Evolutionary conservation across 1,140 invertebrate species (phyloP).

Genomic region (Megathymus violae): DNA sequence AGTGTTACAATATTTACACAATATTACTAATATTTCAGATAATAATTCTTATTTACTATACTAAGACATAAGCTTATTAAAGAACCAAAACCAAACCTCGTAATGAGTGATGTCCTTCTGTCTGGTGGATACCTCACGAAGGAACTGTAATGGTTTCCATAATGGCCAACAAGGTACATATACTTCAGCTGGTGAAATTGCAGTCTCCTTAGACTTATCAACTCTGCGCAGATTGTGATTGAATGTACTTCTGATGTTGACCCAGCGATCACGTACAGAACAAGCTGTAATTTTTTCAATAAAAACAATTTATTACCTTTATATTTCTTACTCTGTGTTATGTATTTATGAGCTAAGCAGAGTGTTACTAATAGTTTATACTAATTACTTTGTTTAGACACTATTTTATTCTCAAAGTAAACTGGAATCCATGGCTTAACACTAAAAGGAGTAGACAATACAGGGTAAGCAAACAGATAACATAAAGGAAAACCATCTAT

Average conservation of each 20-base stretch:
- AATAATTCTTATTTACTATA: too few species aligned
- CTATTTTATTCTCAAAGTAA: too few species aligned
- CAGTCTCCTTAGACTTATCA: conserved; percentile 61
- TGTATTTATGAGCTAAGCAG: too few species aligned
- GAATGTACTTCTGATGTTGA: conserved; percentile 76
- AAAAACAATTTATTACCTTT: not conserved
- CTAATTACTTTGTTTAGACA: too few species aligned
- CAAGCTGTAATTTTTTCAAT: conserved; percentile 55
- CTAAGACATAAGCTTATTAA: conserved; percentile 12
- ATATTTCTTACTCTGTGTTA: too few species aligned
- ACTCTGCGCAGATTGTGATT: conserved; percentile 70
- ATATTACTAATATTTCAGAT: too few species aligned
- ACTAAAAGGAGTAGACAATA: too few species aligned
- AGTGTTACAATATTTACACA: too few species aligned
- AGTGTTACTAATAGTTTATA: too few species aligned
- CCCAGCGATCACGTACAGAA: conserved; percentile 74
- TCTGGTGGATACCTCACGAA: conserved; percentile 49
- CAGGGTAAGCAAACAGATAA: too few species aligned
- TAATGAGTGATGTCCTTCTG: conserved; percentile 49
- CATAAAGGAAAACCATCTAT: too few species aligned
- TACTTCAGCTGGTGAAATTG: conserved; percentile 52
- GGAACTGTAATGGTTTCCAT: conserved; percentile 75
- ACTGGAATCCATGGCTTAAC: too few species aligned
- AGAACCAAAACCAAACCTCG: conserved; percentile 49
- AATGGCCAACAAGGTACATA: conserved; percentile 77